A percentile compares a stretch with the other conserved stretches of the same genome.
These are phyloP conservation scores for Drosophila ironensis DNA, from an alignment of 1,140 invertebrate genomes.

Conservation along the genomic window DNA sequence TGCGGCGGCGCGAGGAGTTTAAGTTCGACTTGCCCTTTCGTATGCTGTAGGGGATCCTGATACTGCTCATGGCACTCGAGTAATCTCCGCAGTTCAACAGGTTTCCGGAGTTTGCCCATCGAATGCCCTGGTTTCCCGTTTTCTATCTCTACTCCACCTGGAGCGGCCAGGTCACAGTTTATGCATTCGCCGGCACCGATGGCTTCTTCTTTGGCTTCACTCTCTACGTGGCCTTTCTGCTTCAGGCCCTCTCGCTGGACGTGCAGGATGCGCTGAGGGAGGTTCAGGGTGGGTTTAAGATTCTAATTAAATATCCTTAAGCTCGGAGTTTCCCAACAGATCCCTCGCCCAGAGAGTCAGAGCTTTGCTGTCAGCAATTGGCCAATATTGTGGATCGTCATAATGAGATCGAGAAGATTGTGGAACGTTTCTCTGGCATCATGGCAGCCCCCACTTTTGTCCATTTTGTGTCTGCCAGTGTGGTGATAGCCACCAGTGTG, in stretches of 20 bases:
- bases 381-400: slow-evolving; percentile 49
- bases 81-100: slow-evolving; percentile 4
- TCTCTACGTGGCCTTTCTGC: slow-evolving; percentile 50
- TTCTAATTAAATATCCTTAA: neutral
- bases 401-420: slow-evolving; percentile 53
- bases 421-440: slow-evolving; percentile 40
- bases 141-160: slow-evolving; percentile 58
- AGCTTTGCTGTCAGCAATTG: slow-evolving; percentile 35
- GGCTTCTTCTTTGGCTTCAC: slow-evolving; percentile 64
- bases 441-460: slow-evolving; percentile 57
- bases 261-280: slow-evolving; percentile 11
- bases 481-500: slow-evolving; percentile 62
- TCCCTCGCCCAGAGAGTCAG: slow-evolving; percentile 7
- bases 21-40: slow-evolving; percentile 64
- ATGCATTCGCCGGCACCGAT: slow-evolving; percentile 56
- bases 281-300: slow-evolving; percentile 11
- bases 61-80: neutral
- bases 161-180: slow-evolving; percentile 62
- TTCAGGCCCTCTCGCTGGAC: slow-evolving; percentile 33
- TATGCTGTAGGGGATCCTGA: slow-evolving; percentile 37
- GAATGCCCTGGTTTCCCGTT: slow-evolving; percentile 45
- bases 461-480: slow-evolving; percentile 54
- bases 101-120: slow-evolving; percentile 45
- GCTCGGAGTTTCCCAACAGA: slow-evolving; percentile 11
- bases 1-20: slow-evolving; percentile 13